Evolutionary conservation across 2,888 invertebrate genomes (phyloP), one percentile per base, ranked within the genome.

Genomic region (Perithous albicinctus): DNA sequence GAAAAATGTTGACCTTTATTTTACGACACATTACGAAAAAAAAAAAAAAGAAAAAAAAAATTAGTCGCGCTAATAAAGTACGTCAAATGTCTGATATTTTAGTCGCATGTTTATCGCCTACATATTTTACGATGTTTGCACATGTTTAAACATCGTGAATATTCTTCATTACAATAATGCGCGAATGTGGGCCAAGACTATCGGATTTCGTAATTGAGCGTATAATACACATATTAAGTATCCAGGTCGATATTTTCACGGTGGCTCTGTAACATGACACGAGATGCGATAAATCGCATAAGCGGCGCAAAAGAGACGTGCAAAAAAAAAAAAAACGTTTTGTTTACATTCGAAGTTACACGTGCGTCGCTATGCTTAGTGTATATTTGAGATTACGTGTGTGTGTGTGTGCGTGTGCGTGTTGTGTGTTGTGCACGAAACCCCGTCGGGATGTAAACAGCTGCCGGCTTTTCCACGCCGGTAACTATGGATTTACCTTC

Each of bases 381-480:
- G n/a, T n/a, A n/a, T n/a, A n/a, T n/a, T n/a, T n/a, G n/a, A n/a
- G n/a, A n/a, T n/a, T 12, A 15, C 4, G 64, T 3, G 20, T n/a
- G 43, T 56, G 8, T 18, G 54, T 46, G 69, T 26, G 8, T 26
- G 29, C 23, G 56, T 43, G 41, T 43, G 18, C 32, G 48, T 48
- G 32, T 32, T 7, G n/a, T n/a, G n/a, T n/a, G n/a, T n/a, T n/a
- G n/a, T 12, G 23, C 29, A 20, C 51, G 12, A 29, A 56, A 18
- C 26, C 35, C 63, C 8, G n/a, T n/a, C n/a, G 51, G 67, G 72
- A 20, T 73, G 61, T 77, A 73, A 81, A 81, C 80, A 81, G 80
- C 80, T 77, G 80, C 63, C 77, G 80, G 63, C 59, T 54, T 77
- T 66, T 64, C 46, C 77, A 81, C 72, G 67, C 56, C 15, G 51